phyloP scores from a whole-genome alignment of 1,140 invertebrate genomes.

The Lucilia cuprina region DNA sequence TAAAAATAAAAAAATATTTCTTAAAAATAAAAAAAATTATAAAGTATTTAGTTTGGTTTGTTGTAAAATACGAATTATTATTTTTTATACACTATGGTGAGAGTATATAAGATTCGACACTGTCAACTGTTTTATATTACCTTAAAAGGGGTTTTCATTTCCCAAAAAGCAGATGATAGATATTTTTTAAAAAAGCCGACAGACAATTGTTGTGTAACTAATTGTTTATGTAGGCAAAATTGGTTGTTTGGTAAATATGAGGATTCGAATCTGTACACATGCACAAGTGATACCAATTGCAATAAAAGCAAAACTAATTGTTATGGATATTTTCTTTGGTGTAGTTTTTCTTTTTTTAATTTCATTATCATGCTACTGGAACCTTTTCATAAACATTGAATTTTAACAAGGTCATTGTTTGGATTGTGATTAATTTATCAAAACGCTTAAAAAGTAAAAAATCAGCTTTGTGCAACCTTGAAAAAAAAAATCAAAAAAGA shows the following conservation, averaged over 20 bases:
- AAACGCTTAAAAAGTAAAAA: background rate
- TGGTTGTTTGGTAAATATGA: conserved; percentile 1
- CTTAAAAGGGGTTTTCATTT: background rate
- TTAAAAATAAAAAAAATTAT: no score
- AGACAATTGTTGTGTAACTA: background rate
- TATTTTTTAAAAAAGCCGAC: background rate
- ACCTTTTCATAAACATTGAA: background rate
- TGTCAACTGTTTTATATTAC: no score
- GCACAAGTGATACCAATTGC: background rate
- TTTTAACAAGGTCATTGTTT: conserved; percentile 2
- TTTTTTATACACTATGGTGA: no score
- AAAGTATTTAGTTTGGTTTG: no score
- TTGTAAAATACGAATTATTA: no score
- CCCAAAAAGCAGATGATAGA: background rate
- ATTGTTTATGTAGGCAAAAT: conserved; percentile 2
- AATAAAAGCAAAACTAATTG: background rate
- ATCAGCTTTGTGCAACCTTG: background rate
- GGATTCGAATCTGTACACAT: background rate
- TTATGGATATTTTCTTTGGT: background rate
- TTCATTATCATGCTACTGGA: background rate
- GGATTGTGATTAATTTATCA: background rate
- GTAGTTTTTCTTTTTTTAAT: background rate
- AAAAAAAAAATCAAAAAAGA: background rate
- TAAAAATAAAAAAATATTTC: no score
- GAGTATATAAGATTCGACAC: no score